phyloP scores from a whole-genome alignment of 2,888 invertebrate species.

The Clusia tigrina region DNA sequence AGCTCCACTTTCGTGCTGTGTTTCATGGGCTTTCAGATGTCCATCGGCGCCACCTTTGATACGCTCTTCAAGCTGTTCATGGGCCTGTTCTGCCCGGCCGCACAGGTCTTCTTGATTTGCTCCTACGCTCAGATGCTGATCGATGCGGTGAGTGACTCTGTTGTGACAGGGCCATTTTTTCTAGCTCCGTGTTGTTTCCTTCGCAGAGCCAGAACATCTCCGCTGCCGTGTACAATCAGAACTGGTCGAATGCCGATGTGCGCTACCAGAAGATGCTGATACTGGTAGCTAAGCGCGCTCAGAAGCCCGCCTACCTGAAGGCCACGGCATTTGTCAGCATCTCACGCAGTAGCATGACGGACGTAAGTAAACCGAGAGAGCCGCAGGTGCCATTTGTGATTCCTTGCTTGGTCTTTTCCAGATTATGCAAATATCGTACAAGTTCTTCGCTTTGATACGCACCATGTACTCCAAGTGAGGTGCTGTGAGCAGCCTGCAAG shows the following conservation, averaged over 20 bases:
- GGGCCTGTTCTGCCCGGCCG: slow-evolving; percentile 48
- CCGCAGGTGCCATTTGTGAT: too few species aligned
- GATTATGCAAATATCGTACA: slow-evolving; percentile 57
- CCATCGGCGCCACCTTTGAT: slow-evolving; percentile 43
- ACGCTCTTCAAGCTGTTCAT: slow-evolving; percentile 47
- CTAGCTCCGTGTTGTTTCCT: slow-evolving; percentile 31
- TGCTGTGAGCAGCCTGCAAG: too few species aligned
- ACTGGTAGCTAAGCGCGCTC: slow-evolving; percentile 49
- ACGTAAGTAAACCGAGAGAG: slow-evolving; percentile 42
- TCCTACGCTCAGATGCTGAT: slow-evolving; percentile 51
- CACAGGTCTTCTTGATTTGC: slow-evolving; percentile 54
- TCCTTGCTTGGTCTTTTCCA: slow-evolving; percentile 36
- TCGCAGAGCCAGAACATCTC: slow-evolving; percentile 44
- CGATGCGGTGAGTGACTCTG: slow-evolving; percentile 49
- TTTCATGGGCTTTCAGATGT: slow-evolving; percentile 57
- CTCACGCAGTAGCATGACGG: slow-evolving; percentile 49
- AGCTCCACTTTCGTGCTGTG: slow-evolving; percentile 57
- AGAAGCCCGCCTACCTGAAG: slow-evolving; percentile 45
- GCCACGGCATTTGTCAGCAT: slow-evolving; percentile 51
- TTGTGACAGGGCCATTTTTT: neutral
- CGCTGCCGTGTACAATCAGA: slow-evolving; percentile 48
- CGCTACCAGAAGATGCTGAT: slow-evolving; percentile 47
- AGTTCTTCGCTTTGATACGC: slow-evolving; percentile 55
- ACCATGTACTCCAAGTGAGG: slow-evolving; percentile 46
- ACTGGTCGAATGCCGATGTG: slow-evolving; percentile 48